A percentile compares a stretch with the other conserved stretches of the same genome.
phyloP scores from a whole-genome alignment of 53 echinoderm and acorn worm species.

The Apostichopus leukothele region DNA sequence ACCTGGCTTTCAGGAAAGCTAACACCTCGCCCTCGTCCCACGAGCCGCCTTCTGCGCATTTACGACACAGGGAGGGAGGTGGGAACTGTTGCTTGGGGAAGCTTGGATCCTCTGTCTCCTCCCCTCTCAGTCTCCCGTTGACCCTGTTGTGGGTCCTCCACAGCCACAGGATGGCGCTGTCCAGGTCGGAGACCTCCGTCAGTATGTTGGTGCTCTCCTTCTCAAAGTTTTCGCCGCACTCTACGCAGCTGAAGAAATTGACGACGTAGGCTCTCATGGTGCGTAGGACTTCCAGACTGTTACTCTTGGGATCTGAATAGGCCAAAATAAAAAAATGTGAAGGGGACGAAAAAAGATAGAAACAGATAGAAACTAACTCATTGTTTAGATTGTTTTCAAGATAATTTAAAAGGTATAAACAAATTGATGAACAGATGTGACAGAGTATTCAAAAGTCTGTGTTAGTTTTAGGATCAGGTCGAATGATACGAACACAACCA shows the following conservation, averaged over 20 bases:
- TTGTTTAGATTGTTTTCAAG: neutral
- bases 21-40: conserved; percentile 75
- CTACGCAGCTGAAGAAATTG: conserved; percentile 83
- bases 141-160: conserved; percentile 88
- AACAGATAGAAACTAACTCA: neutral
- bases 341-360: neutral
- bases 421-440: too few species aligned
- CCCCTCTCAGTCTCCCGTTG: conserved; percentile 82
- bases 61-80: conserved; percentile 55
- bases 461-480: too few species aligned
- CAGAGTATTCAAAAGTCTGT: too few species aligned
- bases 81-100: conserved; percentile 84
- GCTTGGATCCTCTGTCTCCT: conserved; percentile 79
- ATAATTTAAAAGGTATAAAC: neutral
- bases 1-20: conserved; percentile 68
- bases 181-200: conserved; percentile 59
- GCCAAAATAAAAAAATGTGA: neutral
- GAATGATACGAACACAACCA: too few species aligned
- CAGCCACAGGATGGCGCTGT: conserved; percentile 84
- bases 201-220: conserved; percentile 68
- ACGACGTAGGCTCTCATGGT: conserved; percentile 90
- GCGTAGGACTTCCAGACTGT: conserved; percentile 76
- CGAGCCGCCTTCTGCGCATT: conserved; percentile 51
- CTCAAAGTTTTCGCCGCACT: conserved; percentile 85
- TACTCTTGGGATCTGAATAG: conserved; percentile 63